Percentiles rank a stretch among this genome's conserved stretches.
These are phyloP conservation scores for Euleptes europaea DNA, from an alignment of 2,113 vertebrate genomes.

Conservation along the genomic window DNA sequence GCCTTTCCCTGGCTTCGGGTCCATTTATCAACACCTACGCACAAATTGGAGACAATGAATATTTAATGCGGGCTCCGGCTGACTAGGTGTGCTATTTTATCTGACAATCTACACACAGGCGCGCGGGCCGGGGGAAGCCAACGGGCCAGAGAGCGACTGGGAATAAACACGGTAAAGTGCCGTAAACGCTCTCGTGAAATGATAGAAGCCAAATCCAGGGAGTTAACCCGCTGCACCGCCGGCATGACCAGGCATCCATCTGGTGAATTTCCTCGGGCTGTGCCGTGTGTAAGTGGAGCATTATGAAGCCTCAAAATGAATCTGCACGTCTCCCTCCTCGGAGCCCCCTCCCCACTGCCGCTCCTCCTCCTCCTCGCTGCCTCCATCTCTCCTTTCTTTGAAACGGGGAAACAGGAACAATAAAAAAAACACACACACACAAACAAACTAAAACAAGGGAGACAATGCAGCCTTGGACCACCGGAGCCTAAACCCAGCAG, in stretches of 20 bases:
- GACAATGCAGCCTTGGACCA: background rate
- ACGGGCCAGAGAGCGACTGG: constrained; percentile 67
- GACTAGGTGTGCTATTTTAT: constrained; percentile 68
- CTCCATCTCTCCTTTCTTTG: constrained; percentile 2
- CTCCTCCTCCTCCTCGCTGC: background rate
- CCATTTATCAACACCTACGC: constrained; percentile 67
- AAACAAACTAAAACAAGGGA: background rate
- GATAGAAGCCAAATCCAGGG: constrained; percentile 76
- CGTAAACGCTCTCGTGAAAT: constrained; percentile 70
- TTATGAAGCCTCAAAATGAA: constrained; percentile 80
- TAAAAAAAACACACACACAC: constrained; percentile 55
- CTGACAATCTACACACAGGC: constrained; percentile 63
- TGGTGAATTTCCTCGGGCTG: constrained; percentile 75
- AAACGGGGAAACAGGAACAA: constrained; percentile 40
- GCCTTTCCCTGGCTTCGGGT: background rate
- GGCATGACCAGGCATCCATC: constrained; percentile 82
- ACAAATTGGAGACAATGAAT: constrained; percentile 74
- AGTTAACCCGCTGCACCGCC: constrained; percentile 73
- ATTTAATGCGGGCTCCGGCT: constrained; percentile 69
- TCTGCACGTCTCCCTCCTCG: constrained; percentile 68
- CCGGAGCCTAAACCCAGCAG: accelerated
- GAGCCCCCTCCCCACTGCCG: constrained; percentile 10
- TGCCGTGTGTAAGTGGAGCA: constrained; percentile 69
- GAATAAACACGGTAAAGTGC: constrained; percentile 71
- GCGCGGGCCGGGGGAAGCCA: constrained; percentile 38